Base-by-base conservation (phyloP, 2,113 vertebrate species). In the Formicarius rufipectus region DNA sequence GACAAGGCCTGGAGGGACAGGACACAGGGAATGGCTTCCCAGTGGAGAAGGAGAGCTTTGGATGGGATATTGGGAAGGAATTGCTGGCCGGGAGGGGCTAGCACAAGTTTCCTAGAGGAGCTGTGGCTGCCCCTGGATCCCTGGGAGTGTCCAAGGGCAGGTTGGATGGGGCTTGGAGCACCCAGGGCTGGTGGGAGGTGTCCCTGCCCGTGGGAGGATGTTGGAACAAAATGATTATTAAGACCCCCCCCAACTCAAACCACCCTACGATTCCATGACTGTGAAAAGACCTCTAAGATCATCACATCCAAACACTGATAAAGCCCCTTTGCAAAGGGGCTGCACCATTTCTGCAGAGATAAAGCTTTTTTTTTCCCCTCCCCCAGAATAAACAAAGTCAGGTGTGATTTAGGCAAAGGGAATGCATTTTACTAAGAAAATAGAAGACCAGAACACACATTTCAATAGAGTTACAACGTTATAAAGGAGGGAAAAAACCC, bases 401-500 rank as follows among this genome's bases (percentile, higher is more conserved):
- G 45, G 21, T 40, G 56, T 58, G 10, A 87, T 94, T 93, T 94
- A 97, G 62, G 78, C 87, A 96, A 91, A 96, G 83, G 93, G 95
- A 96, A 95, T 83, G 72, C 73, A 33, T 96, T 98, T 98, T 98
- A 97, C 94, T 98, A 98, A 96, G 96, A 97, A 98, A 98, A 98
- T 97, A 97, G 91, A 97, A 97, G 92, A 96, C 77, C 44, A 7
- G 77, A 85, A 97, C 82, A 95, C 73, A 60, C 68, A 87, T 96
- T 82, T 97, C 88, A 82, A 82, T 87, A 96, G 82, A 96, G 82
- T 96, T 90, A 96, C 96, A 81, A 31, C 35, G 64, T 94, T 89
- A 94, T 92, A 87, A 97, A 95, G 95, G 81, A 87, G 86, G 31
- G 59, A 63, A 90, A 58, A 93, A 74, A 3, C 16, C 16, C 28